These are phyloP conservation scores for Pangasius krempfi DNA, from an alignment of 2,797 vertebrate species.

Conservation along the genomic window DNA sequence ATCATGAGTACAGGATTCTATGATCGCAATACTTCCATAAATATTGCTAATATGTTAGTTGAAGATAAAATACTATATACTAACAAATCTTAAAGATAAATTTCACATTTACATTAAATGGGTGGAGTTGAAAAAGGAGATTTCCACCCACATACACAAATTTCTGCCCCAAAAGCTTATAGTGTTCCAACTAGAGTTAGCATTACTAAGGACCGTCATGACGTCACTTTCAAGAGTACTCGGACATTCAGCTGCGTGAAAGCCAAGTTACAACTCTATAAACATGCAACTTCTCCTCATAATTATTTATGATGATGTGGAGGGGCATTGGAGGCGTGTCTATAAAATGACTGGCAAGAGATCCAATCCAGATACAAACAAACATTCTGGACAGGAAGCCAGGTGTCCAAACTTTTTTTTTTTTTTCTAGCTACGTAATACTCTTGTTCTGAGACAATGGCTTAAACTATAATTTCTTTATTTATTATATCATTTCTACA, in stretches of 20 bases:
- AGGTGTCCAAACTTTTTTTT: not conserved
- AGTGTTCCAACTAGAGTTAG: not conserved
- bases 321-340: not conserved
- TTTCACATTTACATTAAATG: not conserved
- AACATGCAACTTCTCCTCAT: not conserved
- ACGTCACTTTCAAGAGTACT: not conserved
- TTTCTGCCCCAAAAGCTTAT: not conserved
- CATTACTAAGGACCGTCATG: not conserved
- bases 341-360: not conserved
- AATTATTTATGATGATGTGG: not conserved
- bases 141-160: not conserved
- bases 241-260: not conserved
- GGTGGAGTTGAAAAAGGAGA: too few species aligned
- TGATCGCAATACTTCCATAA: not conserved
- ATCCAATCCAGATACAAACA: not conserved
- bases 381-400: not conserved
- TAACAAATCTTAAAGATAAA: not conserved
- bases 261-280: not conserved
- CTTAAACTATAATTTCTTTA: slow-evolving; percentile 1
- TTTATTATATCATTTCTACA: not conserved
- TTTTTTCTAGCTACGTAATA: not conserved
- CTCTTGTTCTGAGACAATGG: not conserved
- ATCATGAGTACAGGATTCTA: not conserved
- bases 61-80: not conserved
- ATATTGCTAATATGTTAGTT: not conserved